A percentile compares a stretch with the other conserved stretches of the same genome.
Evolutionary conservation across 2,888 invertebrate species (phyloP).

Genomic region (Tromatobia lineatoria): DNA sequence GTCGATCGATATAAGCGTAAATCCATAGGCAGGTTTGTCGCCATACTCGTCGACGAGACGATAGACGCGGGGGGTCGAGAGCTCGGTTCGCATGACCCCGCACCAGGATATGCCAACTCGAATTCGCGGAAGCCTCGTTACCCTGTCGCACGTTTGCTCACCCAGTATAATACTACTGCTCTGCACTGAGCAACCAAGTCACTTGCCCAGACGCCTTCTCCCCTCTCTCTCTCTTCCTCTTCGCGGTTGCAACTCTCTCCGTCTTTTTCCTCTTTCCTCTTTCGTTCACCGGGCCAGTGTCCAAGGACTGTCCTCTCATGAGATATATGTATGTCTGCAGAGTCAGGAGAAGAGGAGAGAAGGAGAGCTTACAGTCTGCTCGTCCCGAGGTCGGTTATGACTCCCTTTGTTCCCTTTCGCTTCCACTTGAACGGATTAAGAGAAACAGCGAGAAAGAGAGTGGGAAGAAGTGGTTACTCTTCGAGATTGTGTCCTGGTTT

Average conservation of each 20-base stretch:
- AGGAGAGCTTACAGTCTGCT: not conserved
- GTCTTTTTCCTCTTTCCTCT: slow-evolving; percentile 3
- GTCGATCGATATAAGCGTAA: slow-evolving; percentile 61
- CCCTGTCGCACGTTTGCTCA: slow-evolving; percentile 40
- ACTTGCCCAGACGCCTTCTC: slow-evolving; percentile 33
- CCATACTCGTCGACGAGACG: slow-evolving; percentile 33
- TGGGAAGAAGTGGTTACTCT: slow-evolving; percentile 34
- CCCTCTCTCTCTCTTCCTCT: slow-evolving; percentile 11
- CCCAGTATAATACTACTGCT: slow-evolving; percentile 9
- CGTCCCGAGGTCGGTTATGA: slow-evolving; percentile 57
- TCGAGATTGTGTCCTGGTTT: slow-evolving; percentile 42
- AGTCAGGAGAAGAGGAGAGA: not conserved
- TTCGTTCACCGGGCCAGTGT: not conserved
- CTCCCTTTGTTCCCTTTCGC: slow-evolving; percentile 60
- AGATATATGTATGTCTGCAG: not conserved
- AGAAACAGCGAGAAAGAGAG: slow-evolving; percentile 2
- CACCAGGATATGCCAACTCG: slow-evolving; percentile 65
- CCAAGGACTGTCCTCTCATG: not conserved
- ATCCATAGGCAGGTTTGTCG: slow-evolving; percentile 52
- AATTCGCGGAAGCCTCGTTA: slow-evolving; percentile 64
- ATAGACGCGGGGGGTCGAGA: slow-evolving; percentile 20
- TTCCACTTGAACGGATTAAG: slow-evolving; percentile 3
- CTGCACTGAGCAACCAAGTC: slow-evolving; percentile 25
- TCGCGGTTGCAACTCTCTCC: not conserved
- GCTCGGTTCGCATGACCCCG: slow-evolving; percentile 58